These are phyloP conservation scores for Charanyca ferruginea DNA, from an alignment of 2,888 invertebrate species.

Conservation along the genomic window DNA sequence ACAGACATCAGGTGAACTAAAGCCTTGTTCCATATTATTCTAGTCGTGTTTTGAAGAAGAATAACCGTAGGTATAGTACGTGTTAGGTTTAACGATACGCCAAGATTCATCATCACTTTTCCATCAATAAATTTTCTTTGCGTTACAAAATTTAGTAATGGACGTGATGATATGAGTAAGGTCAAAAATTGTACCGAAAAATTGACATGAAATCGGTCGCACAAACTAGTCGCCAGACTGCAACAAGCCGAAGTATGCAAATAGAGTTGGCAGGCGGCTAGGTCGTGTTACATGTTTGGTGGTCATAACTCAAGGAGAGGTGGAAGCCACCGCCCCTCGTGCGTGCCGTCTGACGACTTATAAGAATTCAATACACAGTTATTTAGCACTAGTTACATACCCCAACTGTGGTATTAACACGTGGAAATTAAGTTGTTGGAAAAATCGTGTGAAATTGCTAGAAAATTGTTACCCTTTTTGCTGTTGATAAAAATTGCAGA, in stretches of 20 bases:
- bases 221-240: slow-evolving; percentile 45
- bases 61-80: too few species aligned
- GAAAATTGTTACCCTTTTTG: background rate
- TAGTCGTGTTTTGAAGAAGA: background rate
- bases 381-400: slow-evolving; percentile 68
- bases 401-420: slow-evolving; percentile 52
- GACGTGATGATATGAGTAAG: too few species aligned
- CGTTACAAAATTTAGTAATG: background rate
- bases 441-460: slow-evolving; percentile 32
- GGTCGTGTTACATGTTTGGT: slow-evolving; percentile 83
- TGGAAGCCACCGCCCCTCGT: slow-evolving; percentile 76
- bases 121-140: background rate
- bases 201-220: slow-evolving; percentile 10
- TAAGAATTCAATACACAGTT: slow-evolving; percentile 81
- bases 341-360: slow-evolving; percentile 81
- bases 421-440: slow-evolving; percentile 65
- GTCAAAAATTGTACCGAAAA: background rate
- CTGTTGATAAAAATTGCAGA: background rate
- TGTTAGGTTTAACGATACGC: background rate
- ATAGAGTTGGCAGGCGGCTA: slow-evolving; percentile 73
- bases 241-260: slow-evolving; percentile 76
- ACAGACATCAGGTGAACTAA: too few species aligned
- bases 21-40: background rate
- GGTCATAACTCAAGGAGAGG: slow-evolving; percentile 81
- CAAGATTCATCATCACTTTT: background rate